Conservation (phyloP, 2,888 invertebrate species). For the Deilephila porcellus region DNA sequence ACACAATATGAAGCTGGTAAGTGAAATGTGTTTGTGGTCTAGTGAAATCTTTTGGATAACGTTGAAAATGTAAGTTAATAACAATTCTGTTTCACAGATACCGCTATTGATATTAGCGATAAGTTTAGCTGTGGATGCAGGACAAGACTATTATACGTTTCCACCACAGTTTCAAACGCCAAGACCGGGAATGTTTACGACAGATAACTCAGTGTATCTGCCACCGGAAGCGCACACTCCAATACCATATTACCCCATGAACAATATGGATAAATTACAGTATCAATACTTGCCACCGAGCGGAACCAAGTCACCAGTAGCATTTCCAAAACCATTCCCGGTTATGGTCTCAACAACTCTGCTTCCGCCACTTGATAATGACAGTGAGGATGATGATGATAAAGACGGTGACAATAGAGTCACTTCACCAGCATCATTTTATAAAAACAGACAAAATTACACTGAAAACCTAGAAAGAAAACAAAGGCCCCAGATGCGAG, state of each 20-base stretch:
- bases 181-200: slow-evolving; percentile 56
- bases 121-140: slow-evolving; percentile 54
- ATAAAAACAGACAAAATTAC: slow-evolving; percentile 49
- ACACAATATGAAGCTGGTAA: slow-evolving; percentile 80
- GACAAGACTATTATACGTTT: slow-evolving; percentile 69
- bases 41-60: slow-evolving; percentile 48
- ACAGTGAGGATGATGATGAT: slow-evolving; percentile 57
- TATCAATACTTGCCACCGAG: slow-evolving; percentile 70
- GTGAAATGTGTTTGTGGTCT: slow-evolving; percentile 64
- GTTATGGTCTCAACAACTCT: slow-evolving; percentile 64
- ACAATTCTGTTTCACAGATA: slow-evolving; percentile 67
- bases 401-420: slow-evolving; percentile 50
- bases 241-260: slow-evolving; percentile 67
- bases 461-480: slow-evolving; percentile 49
- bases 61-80: slow-evolving; percentile 44
- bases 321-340: slow-evolving; percentile 68
- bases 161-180: slow-evolving; percentile 67
- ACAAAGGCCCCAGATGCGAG: slow-evolving; percentile 51
- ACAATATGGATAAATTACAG: slow-evolving; percentile 66
- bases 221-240: slow-evolving; percentile 73
- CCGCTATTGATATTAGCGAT: slow-evolving; percentile 58
- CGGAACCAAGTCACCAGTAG: slow-evolving; percentile 63
- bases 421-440: slow-evolving; percentile 42
- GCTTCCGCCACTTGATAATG: slow-evolving; percentile 53
- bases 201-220: slow-evolving; percentile 71